Percentiles rank a stretch among this genome's conserved stretches.
Evolutionary conservation across 2,888 invertebrate species (phyloP).

Genomic region (Tupiocoris notatus): DNA sequence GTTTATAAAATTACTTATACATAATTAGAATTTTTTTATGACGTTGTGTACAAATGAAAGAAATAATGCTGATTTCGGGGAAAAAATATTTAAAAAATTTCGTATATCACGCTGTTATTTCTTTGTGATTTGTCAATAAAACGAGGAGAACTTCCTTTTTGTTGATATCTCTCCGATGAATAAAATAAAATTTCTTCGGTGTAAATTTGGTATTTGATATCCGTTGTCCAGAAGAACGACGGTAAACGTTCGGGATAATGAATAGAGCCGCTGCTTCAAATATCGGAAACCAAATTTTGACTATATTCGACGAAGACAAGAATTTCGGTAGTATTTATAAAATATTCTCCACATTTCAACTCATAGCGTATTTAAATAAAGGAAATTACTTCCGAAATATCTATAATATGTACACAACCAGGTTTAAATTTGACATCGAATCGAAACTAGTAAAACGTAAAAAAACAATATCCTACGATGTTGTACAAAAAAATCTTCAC

Average conservation of each 20-base stretch:
- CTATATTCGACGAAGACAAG: slow-evolving; percentile 22
- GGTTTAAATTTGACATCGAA: not conserved
- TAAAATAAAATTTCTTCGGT: not conserved
- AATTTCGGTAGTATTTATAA: slow-evolving; percentile 4
- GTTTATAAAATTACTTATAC: not conserved
- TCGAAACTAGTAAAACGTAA: not conserved
- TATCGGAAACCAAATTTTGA: slow-evolving; percentile 8
- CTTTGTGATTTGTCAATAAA: slow-evolving; percentile 28
- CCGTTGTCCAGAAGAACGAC: not conserved
- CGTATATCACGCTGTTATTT: slow-evolving; percentile 28
- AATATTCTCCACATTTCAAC: not conserved
- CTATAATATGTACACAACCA: slow-evolving; percentile 17
- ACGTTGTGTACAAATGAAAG: not conserved
- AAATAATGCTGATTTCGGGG: slow-evolving; percentile 6
- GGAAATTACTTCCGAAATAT: not conserved
- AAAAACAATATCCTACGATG: not conserved
- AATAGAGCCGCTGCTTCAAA: not conserved
- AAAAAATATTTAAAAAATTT: slow-evolving; percentile 26
- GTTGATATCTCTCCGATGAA: not conserved
- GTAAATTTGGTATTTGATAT: not conserved
- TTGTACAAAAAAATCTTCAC: not conserved
- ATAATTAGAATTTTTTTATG: slow-evolving; percentile 19
- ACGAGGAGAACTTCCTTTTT: slow-evolving; percentile 19
- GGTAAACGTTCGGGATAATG: not conserved
- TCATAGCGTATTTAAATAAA: not conserved